Base-by-base conservation (phyloP, 92 coral and sea anemone genomes). In the Blastomussa wellsi region DNA sequence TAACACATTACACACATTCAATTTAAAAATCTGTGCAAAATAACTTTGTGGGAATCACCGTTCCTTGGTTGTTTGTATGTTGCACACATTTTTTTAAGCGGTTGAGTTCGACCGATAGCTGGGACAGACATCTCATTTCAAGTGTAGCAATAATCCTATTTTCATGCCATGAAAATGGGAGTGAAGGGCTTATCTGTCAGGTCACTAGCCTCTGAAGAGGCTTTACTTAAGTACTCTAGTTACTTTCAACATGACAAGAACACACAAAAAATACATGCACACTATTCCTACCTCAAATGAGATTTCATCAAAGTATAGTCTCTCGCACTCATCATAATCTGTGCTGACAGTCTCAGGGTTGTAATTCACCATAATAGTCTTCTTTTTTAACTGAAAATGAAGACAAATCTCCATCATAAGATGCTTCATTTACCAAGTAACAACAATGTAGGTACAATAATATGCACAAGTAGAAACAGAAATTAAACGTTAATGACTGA, bases 291-390 rank as follows among this genome's bases (percentile, higher is more conserved):
- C 98, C 98, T 97, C 99, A 87, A 95, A 97, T 28, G 99, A 97
- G 74, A 97, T 87, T 87, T 97, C 99, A 79, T 97, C 99, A 90
- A 97, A 97, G 88, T 97, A 97, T 76, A 97, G 86, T 41, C 98
- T 89, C 67, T 97, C 99, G 80, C 99, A 97, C 78, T 94, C 98
- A 86, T 97, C 99, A 59, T 97, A 97, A 79, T 97, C 99, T 28
- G 99, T 97, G 60, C 99, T 97, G 82, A 97, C 99, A 11, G 99
- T 97, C 88, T 97, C 99, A 19, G 99, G 99, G 76, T 97, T 97
- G 86, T 97, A 97, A 87, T 97, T 97, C 82, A 97, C 91, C 99
- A 97, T 97, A 4, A 97, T 97, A 7, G 99, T 95, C 82, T 94
- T 73, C 72, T 90, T 88, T 36, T 93, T 93, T 76, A 97, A 94